phyloP scores from a whole-genome alignment of 2,888 invertebrate genomes.

The Lasioglossum morio region DNA sequence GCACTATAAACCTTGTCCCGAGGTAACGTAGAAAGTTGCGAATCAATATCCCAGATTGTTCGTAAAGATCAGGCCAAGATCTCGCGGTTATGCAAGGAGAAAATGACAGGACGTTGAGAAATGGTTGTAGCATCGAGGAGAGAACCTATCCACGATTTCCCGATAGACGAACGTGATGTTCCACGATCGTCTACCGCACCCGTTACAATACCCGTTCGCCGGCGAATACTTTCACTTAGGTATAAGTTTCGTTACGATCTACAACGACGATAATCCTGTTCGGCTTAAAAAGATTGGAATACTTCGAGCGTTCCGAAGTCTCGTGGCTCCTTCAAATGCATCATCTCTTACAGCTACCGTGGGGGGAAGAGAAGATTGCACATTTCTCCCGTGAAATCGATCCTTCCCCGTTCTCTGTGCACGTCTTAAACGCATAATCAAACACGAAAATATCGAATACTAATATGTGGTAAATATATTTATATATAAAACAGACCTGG shows the following conservation, averaged over 20 bases:
- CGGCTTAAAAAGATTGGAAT: constrained; percentile 8
- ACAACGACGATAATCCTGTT: constrained; percentile 43
- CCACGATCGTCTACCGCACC: constrained; percentile 28
- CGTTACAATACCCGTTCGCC: constrained; percentile 46
- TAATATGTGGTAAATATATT: constrained; percentile 5
- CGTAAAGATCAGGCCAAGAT: background rate
- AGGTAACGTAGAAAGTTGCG: background rate
- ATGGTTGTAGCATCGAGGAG: constrained; percentile 15
- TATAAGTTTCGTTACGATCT: constrained; percentile 43
- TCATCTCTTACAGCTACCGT: constrained; percentile 26
- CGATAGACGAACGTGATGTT: constrained; percentile 16
- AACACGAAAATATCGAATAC: constrained; percentile 13
- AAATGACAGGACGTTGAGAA: background rate
- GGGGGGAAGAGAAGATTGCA: constrained; percentile 15
- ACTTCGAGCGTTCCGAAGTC: background rate
- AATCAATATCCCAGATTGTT: background rate
- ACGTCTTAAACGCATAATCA: background rate
- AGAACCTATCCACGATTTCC: constrained; percentile 49
- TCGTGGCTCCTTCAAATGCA: background rate
- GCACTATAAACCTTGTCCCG: background rate
- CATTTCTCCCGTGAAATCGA: constrained; percentile 2
- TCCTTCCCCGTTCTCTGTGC: background rate
- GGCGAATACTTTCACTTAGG: constrained; percentile 52
- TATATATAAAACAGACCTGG: background rate
- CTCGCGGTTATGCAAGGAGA: constrained; percentile 1